phyloP scores from a whole-genome alignment of 1,140 invertebrate species.

The Heliconius himera region DNA sequence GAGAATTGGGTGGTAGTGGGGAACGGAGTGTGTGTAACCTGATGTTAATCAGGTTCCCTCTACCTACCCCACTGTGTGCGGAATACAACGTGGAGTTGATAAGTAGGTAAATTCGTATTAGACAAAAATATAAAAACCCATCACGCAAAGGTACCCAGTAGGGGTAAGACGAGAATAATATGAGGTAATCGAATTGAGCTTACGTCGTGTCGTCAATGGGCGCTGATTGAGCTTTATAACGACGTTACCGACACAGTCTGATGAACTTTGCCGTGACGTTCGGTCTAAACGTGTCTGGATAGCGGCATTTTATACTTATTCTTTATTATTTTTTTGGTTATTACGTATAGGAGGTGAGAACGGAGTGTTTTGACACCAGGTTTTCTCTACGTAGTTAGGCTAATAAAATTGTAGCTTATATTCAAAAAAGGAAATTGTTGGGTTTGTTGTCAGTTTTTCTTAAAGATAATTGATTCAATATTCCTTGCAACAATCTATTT shows the following conservation, averaged over 20 bases:
- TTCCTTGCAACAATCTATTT: too few relatives aligned
- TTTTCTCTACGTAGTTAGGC: background rate
- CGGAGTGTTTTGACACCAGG: background rate
- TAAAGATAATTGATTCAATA: too few relatives aligned
- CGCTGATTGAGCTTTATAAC: conserved; percentile 71
- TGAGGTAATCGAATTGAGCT: conserved; percentile 67
- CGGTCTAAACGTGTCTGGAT: conserved; percentile 32
- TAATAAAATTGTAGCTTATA: background rate
- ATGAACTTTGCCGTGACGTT: conserved; percentile 62
- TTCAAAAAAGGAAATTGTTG: too few relatives aligned
- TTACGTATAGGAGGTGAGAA: background rate
- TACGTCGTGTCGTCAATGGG: conserved; percentile 70
- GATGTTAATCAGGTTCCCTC: too few relatives aligned
- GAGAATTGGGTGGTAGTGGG: too few relatives aligned
- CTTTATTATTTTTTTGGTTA: background rate
- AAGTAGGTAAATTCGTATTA: too few relatives aligned
- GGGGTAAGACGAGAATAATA: conserved; percentile 61
- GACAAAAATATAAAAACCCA: background rate
- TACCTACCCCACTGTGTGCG: too few relatives aligned
- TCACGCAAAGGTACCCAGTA: conserved; percentile 18
- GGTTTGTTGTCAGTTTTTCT: too few relatives aligned
- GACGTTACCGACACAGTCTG: conserved; percentile 60
- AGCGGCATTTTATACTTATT: conserved; percentile 18
- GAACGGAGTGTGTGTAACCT: too few relatives aligned
- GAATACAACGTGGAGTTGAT: too few relatives aligned